A percentile compares a stretch with the other conserved stretches of the same genome.
Conservation (phyloP, 2,113 vertebrate species). For the Elgaria multicarinata region DNA sequence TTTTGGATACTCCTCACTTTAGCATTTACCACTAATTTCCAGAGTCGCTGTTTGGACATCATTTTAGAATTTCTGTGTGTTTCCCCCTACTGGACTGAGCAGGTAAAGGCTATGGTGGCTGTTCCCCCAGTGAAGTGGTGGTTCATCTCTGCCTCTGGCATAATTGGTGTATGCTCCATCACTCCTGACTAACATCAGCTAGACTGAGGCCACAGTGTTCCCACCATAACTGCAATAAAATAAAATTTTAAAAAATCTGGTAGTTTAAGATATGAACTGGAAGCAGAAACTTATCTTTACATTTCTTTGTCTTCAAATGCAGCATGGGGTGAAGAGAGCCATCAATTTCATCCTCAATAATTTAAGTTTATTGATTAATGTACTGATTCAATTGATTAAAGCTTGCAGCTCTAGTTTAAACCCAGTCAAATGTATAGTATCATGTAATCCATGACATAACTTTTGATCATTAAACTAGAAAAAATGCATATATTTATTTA, state of each 20-base stretch:
- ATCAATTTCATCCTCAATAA: neutral
- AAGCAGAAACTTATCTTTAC: neutral
- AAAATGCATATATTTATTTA: neutral
- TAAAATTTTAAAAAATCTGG: neutral
- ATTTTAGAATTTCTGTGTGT: no score
- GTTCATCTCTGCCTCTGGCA: neutral
- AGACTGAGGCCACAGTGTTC: neutral
- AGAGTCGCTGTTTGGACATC: no score
- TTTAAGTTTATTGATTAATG: neutral
- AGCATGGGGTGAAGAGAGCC: neutral
- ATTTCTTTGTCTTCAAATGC: neutral
- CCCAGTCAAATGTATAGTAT: neutral
- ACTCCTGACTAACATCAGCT: neutral
- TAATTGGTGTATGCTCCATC: neutral
- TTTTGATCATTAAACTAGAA: neutral
- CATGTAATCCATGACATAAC: slow-evolving; percentile 13
- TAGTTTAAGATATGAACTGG: neutral
- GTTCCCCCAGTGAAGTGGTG: neutral
- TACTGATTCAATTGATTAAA: slow-evolving; percentile 11
- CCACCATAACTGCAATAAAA: neutral
- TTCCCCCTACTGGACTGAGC: no score
- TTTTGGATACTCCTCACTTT: no score
- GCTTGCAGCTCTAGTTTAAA: neutral
- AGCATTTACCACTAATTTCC: no score
- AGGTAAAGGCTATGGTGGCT: neutral